Evolutionary conservation across 1,140 invertebrate species (phyloP).

Genomic region (Reticulitermes speratus): DNA sequence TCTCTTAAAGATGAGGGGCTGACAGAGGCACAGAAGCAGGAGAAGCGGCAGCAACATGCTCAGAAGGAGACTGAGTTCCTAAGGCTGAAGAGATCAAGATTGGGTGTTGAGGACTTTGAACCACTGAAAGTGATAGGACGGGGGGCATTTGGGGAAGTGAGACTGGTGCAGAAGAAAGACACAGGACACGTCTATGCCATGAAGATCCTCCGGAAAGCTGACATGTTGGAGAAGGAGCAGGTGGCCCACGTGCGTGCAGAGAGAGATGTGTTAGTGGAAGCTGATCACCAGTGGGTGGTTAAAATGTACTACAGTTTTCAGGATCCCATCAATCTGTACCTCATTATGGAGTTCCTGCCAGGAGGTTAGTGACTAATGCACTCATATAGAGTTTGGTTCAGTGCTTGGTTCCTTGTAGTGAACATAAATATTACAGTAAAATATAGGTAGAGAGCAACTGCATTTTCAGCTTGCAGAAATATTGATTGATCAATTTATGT

Average conservation of each 20-base stretch:
- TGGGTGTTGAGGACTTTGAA: slow-evolving; percentile 98
- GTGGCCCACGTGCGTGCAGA: slow-evolving; percentile 98
- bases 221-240: slow-evolving; percentile 99
- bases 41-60: slow-evolving; percentile 91
- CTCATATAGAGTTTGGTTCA: background rate
- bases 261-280: slow-evolving; percentile 96
- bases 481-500: no score
- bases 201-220: slow-evolving; percentile 98
- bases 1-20: slow-evolving; percentile 90
- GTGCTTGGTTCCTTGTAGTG: background rate
- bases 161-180: slow-evolving; percentile 98
- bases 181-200: slow-evolving; percentile 99
- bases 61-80: slow-evolving; percentile 98
- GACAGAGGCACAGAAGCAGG: slow-evolving; percentile 79
- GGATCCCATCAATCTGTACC: slow-evolving; percentile 97
- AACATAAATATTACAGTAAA: background rate
- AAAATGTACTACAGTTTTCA: slow-evolving; percentile 99
- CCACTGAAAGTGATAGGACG: slow-evolving; percentile 96
- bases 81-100: slow-evolving; percentile 88
- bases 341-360: slow-evolving; percentile 99
- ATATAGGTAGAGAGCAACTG: background rate
- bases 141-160: slow-evolving; percentile 98
- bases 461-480: no score
- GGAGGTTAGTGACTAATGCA: slow-evolving; percentile 63
- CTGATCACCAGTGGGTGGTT: slow-evolving; percentile 99